A percentile compares a stretch with the other conserved stretches of the same genome.
Evolutionary conservation across 2,113 vertebrate genomes (phyloP).

Genomic region (Odocoileus hemionus): DNA sequence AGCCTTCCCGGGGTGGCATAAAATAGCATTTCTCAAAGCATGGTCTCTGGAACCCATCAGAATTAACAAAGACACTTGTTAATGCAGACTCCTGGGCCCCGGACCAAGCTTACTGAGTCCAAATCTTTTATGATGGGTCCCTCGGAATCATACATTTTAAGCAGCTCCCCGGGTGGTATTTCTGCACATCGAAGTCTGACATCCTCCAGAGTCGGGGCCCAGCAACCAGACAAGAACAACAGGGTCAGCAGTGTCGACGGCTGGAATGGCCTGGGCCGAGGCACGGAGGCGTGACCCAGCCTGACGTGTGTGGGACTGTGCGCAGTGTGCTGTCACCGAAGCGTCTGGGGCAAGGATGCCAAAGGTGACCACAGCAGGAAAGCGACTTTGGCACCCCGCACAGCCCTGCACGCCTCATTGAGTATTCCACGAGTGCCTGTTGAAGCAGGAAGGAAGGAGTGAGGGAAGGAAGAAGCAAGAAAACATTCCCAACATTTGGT

Average conservation of each 20-base stretch:
- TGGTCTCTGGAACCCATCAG: neutral
- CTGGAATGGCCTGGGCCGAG: accelerated
- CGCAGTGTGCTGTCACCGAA: neutral
- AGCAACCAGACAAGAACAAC: neutral
- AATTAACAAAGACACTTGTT: neutral
- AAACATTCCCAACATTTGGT: constrained; percentile 11
- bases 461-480: neutral
- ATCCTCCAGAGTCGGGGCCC: neutral
- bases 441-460: neutral
- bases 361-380: neutral
- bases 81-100: neutral
- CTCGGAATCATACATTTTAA: neutral
- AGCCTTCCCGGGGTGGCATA: neutral
- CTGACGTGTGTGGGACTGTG: neutral
- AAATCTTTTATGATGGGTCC: neutral
- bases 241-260: neutral
- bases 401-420: neutral
- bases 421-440: neutral
- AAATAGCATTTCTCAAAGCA: neutral
- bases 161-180: neutral
- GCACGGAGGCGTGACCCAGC: neutral
- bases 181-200: neutral
- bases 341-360: neutral
- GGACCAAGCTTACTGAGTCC: neutral
- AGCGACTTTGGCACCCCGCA: neutral